Conservation (phyloP, 2,797 vertebrate species). For the Parauchenoglanis punctatus region DNA sequence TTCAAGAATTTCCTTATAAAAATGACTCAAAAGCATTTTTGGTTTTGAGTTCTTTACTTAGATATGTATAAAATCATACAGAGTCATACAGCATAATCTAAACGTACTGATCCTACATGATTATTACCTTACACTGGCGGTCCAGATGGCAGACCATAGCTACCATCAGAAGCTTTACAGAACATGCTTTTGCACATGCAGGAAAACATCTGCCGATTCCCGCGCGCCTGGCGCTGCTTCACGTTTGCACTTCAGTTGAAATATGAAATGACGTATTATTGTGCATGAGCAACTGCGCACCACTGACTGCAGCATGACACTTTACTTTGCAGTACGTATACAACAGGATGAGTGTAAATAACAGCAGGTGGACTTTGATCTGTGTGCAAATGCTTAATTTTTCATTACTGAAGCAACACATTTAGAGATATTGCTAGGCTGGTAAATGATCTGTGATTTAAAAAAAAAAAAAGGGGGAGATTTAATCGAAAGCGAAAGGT, state of each 20-base stretch:
- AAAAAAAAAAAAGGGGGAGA: neutral
- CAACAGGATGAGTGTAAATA: slow-evolving; percentile 58
- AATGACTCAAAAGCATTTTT: neutral
- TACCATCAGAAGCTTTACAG: neutral
- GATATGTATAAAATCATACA: neutral
- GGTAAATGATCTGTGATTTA: neutral
- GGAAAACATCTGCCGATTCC: neutral
- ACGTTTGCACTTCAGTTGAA: neutral
- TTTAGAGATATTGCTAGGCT: neutral
- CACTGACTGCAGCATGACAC: slow-evolving; percentile 24
- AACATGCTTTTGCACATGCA: neutral
- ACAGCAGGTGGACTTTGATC: slow-evolving; percentile 6
- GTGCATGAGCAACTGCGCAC: neutral
- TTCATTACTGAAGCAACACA: neutral
- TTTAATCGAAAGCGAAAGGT: neutral
- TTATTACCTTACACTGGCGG: neutral
- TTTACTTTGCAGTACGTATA: slow-evolving; percentile 30
- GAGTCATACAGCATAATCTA: neutral
- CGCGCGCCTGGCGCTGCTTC: neutral
- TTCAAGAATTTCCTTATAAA: neutral
- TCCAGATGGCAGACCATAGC: neutral
- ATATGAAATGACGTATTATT: neutral
- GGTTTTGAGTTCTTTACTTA: slow-evolving; percentile 2
- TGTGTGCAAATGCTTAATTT: neutral
- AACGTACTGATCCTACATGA: neutral